Evolutionary conservation across 1,140 invertebrate genomes (phyloP), one percentile per base, ranked within the genome.

Genomic region (Megalopta genalis): DNA sequence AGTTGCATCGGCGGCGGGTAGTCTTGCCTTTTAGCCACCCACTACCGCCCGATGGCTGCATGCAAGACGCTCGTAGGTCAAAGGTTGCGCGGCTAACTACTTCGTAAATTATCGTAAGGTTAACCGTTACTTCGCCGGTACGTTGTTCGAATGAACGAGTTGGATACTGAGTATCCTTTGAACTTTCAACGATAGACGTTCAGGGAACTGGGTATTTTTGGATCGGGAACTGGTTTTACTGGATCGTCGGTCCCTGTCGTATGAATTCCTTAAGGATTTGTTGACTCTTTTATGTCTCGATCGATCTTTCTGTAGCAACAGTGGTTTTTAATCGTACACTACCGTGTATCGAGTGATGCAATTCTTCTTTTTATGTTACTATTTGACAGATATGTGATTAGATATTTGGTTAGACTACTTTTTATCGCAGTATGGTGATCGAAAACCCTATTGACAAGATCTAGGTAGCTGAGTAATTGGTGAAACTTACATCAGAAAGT

Each of bases 61-160:
- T 85, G 87, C 88, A 84, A 90, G 86, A 88, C 77, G 81, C 82
- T 87, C 83, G 84, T 90, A 89, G 88, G 89, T 89, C 87, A 88
- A 90, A 90, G 85, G 82, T 90, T 84, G 83, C 79, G 76, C 80
- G 74, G 81, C 76, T 81, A 82, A 89, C 81, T 85, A 86, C 69
- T 72, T 67, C 60, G 83, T 84, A 85, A 88, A 88, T 90, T 87
- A 86, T 84, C 80, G 80, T 80, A 85, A 87, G 80, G 75, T 87
- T 84, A 86, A 85, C 82, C 21, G 77, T 84, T 81, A 81, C 77
- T 70, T 76, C 39, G 82, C 39, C 52, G 42, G 32, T 54, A 60
- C 32, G 32, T 46, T 21, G 59, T 78, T 39, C 77, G 81, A 84
- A 76, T 83, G 77, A 76, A 83, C 82, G 80, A 59, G 68, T 84